Percentiles rank a stretch among this genome's conserved stretches.
phyloP scores from a whole-genome alignment of 2,888 invertebrate species.

The Aleiodes leptofemur region DNA sequence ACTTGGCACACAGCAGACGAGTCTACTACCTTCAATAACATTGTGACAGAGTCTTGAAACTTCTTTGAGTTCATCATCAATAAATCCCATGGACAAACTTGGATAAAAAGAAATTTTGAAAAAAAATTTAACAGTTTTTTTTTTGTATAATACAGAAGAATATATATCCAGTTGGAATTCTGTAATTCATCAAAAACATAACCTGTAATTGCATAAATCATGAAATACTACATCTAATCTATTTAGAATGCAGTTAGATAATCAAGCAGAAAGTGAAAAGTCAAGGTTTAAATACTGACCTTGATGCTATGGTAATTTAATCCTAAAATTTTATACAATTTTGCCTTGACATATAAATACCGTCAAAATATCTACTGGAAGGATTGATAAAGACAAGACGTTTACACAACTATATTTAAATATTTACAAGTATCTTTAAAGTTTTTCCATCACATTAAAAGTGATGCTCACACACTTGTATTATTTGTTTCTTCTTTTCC shows the following conservation, averaged over 20 bases:
- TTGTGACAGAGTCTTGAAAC: slow-evolving; percentile 80
- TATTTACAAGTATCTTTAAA: background rate
- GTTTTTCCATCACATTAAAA: slow-evolving; percentile 2
- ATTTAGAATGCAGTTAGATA: background rate
- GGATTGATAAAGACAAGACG: background rate
- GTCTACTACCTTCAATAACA: slow-evolving; percentile 79
- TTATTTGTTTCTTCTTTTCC: background rate
- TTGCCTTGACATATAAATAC: background rate
- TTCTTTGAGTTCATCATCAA: slow-evolving; percentile 82
- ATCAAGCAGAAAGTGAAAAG: background rate
- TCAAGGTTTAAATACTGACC: slow-evolving; percentile 16
- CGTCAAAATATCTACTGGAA: background rate
- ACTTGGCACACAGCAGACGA: slow-evolving; percentile 81
- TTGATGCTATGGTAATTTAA: background rate
- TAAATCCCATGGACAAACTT: slow-evolving; percentile 77
- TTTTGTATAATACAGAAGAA: no score
- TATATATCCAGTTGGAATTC: background rate
- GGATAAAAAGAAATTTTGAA: background rate
- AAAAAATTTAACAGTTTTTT: no score
- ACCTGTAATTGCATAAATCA: background rate
- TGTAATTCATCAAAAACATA: slow-evolving; percentile 6
- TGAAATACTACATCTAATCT: background rate
- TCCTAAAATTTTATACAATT: slow-evolving; percentile 10
- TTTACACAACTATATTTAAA: background rate
- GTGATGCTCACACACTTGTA: background rate